Percentiles rank a stretch among this genome's conserved stretches.
These are phyloP conservation scores for Parascotia fuliginaria DNA, from an alignment of 2,888 invertebrate genomes.

Conservation along the genomic window DNA sequence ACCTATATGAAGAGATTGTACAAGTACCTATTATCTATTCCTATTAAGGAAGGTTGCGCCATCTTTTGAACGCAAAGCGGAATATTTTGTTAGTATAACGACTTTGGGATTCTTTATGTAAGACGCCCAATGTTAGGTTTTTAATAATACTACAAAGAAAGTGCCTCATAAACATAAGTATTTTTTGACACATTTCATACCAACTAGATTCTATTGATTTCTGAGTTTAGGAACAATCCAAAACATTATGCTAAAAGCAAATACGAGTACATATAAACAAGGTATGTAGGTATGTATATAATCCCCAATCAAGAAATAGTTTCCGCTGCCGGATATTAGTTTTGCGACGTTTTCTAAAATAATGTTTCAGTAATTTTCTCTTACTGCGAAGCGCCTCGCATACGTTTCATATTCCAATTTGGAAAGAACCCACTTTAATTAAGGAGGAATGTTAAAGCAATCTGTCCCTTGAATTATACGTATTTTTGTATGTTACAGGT, in stretches of 20 bases:
- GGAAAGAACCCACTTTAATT: background rate
- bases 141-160: slow-evolving; percentile 12
- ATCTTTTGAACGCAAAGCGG: slow-evolving; percentile 9
- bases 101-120: background rate
- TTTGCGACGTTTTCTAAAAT: slow-evolving; percentile 38
- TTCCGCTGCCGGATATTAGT: slow-evolving; percentile 45
- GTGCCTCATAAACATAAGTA: slow-evolving; percentile 19
- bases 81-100: slow-evolving; percentile 5
- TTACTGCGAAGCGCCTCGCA: background rate
- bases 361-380: slow-evolving; percentile 12
- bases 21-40: too few relatives aligned
- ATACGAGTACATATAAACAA: slow-evolving; percentile 4
- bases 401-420: slow-evolving; percentile 4
- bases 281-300: slow-evolving; percentile 16
- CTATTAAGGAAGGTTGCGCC: background rate
- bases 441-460: background rate
- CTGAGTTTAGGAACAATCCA: too few relatives aligned
- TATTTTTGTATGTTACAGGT: slow-evolving; percentile 9
- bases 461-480: background rate
- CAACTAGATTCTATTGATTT: too few relatives aligned
- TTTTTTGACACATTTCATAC: slow-evolving; percentile 11
- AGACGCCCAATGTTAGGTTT: slow-evolving; percentile 7
- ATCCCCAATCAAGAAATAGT: slow-evolving; percentile 48
- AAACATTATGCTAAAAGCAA: too few relatives aligned
- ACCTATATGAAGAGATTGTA: too few relatives aligned